A percentile compares a stretch with the other conserved stretches of the same genome.
Conservation (phyloP, 2,797 vertebrate species). For the Pantherophis vulpinus region DNA sequence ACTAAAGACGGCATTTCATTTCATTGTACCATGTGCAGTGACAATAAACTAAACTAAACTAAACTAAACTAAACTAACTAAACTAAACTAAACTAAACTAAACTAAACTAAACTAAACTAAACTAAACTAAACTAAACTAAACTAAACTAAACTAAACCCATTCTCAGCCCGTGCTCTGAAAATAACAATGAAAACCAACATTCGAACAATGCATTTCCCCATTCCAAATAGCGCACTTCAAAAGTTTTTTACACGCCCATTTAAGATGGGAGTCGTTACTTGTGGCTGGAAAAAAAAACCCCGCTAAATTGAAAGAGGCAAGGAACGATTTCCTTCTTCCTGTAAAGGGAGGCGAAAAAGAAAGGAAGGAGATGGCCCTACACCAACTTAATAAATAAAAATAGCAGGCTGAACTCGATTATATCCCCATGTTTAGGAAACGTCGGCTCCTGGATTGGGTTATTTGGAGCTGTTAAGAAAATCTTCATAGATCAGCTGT, state of each 20-base stretch:
- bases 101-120: too few species aligned
- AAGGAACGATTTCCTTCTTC: background rate
- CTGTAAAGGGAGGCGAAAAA: background rate
- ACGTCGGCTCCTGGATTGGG: too few species aligned
- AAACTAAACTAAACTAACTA: too few species aligned
- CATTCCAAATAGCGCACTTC: slow-evolving; percentile 7
- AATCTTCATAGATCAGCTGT: too few species aligned
- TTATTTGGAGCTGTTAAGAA: background rate
- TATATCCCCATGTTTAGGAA: too few species aligned
- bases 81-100: too few species aligned
- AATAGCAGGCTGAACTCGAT: background rate
- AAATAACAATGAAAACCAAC: slow-evolving; percentile 25
- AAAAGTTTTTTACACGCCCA: slow-evolving; percentile 6
- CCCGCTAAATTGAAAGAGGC: background rate
- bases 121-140: too few species aligned
- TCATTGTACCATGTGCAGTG: too few species aligned
- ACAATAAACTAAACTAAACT: too few species aligned
- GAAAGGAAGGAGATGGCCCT: background rate
- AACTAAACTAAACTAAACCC: background rate
- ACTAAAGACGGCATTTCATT: too few species aligned
- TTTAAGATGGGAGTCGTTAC: slow-evolving; percentile 21
- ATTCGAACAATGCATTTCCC: slow-evolving; percentile 7
- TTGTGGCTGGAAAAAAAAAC: background rate
- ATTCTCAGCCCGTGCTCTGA: slow-evolving; percentile 29
- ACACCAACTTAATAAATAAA: background rate